Base-by-base conservation (phyloP, 2,113 vertebrate species). In the Spermophilus dauricus region DNA sequence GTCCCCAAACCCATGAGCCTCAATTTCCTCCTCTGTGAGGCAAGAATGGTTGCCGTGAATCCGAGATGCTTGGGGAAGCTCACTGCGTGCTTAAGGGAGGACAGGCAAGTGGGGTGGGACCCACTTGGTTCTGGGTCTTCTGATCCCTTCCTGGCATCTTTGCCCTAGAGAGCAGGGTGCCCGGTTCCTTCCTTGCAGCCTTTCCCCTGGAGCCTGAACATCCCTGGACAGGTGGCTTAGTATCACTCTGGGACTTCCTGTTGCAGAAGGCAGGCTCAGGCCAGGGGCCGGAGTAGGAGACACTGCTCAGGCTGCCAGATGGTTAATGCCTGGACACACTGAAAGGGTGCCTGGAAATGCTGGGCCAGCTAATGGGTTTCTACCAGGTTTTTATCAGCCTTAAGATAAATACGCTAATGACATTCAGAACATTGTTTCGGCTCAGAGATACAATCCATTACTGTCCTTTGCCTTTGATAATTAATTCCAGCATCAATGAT, bases 401-500 rank as follows among this genome's bases (percentile, higher is more conserved):
- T 87, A 86, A 97, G 97, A 78, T 56, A 87, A 91, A 97, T 85
- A 97, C 51, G 73, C 65, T 87, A 0, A 90, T 83, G 95, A 65
- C 86, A 86, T 89, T 83, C 42, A 97, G 75, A 89, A 53, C 2
- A 78, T 63, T 51, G 53, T 39, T 85, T 90, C 26, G 28, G 72
- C 87, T 90, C 91, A 89, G 56, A 94, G 95, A 93, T 94, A 45
- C 67, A 95, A 95, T 94, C 82, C 78, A 91, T 94, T 90, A 92
- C 80, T 83, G 56, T 95, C 95, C 90, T 96, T 97, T 88, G 97
- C 65, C 26, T 4, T 84, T 97, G 95, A 86, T 95, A 92, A 97
- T 96, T 97, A 70, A 75, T 92, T 94, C 95, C 42, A 67, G 97
- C 83, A 48, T 97, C 85, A 95, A 28, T 63, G 88, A 97, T 98